Percentiles rank a stretch among this genome's conserved stretches.
Conservation (phyloP, 2,113 vertebrate genomes). For the Dipodomys merriami region DNA sequence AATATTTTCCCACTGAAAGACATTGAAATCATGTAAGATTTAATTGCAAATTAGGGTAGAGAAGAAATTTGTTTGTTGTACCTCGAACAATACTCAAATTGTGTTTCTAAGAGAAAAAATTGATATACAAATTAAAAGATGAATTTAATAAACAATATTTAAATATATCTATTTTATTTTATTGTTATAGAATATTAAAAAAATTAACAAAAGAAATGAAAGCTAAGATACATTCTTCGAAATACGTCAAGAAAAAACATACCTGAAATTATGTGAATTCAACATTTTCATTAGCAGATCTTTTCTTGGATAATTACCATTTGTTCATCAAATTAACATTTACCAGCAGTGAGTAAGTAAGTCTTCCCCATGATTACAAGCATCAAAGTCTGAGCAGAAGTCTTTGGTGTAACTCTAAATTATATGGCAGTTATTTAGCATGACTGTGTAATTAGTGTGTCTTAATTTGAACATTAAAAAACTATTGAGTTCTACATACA, state of each 20-base stretch:
- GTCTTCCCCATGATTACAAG: constrained; percentile 53
- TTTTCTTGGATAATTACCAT: constrained; percentile 58
- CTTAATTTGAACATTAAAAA: constrained; percentile 80
- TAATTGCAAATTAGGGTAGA: neutral
- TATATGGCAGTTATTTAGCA: constrained; percentile 80
- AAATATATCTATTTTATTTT: neutral
- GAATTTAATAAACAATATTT: no score
- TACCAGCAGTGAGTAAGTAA: neutral
- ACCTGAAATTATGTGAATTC: constrained; percentile 41
- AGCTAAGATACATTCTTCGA: constrained; percentile 28
- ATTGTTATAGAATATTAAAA: constrained; percentile 39
- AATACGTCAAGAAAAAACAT: constrained; percentile 50
- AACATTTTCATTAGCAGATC: constrained; percentile 30
- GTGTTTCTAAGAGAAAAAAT: neutral
- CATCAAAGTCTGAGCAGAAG: constrained; percentile 65
- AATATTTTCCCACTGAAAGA: neutral
- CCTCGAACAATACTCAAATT: neutral
- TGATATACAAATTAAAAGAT: no score
- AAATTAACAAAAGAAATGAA: constrained; percentile 40
- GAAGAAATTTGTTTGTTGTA: neutral
- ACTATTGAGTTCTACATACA: constrained; percentile 67
- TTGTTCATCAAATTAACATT: constrained; percentile 73
- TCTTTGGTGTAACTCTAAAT: constrained; percentile 73
- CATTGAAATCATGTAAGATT: neutral
- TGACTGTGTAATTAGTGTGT: constrained; percentile 77